These are phyloP conservation scores for Lindbergichthys nudifrons DNA, from an alignment of 2,797 vertebrate species.

Conservation along the genomic window DNA sequence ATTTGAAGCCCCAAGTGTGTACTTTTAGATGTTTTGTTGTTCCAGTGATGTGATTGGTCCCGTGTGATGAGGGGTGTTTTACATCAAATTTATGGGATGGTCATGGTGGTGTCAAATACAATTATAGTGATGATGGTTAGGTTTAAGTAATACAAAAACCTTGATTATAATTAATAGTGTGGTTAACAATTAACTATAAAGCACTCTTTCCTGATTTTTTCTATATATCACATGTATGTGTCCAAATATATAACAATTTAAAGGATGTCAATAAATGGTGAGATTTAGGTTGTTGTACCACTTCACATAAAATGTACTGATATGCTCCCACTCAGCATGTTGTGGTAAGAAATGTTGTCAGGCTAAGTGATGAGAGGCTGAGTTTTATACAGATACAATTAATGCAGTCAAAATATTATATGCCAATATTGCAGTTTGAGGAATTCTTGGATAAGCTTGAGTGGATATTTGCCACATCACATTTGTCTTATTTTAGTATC, in stretches of 20 bases:
- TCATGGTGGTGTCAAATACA: no score
- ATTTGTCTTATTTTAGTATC: constrained; percentile 28
- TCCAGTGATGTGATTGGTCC: no score
- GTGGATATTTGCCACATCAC: constrained; percentile 21
- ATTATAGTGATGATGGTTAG: no score
- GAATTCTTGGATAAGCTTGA: not conserved
- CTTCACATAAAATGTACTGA: not conserved
- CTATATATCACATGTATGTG: no score
- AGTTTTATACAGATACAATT: not conserved
- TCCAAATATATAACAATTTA: not conserved
- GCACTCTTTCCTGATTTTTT: not conserved
- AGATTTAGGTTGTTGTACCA: not conserved
- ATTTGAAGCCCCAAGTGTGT: no score
- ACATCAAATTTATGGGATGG: no score
- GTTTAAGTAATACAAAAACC: no score
- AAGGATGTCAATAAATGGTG: not conserved
- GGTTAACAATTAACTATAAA: not conserved
- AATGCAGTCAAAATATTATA: not conserved
- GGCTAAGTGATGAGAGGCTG: not conserved
- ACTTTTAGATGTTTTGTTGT: no score
- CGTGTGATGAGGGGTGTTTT: no score
- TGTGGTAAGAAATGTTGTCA: constrained; percentile 1
- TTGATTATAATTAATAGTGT: no score
- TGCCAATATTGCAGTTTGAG: not conserved
- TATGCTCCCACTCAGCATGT: constrained; percentile 5